phyloP scores from a whole-genome alignment of 1,140 invertebrate genomes.

The Solen grandis region DNA sequence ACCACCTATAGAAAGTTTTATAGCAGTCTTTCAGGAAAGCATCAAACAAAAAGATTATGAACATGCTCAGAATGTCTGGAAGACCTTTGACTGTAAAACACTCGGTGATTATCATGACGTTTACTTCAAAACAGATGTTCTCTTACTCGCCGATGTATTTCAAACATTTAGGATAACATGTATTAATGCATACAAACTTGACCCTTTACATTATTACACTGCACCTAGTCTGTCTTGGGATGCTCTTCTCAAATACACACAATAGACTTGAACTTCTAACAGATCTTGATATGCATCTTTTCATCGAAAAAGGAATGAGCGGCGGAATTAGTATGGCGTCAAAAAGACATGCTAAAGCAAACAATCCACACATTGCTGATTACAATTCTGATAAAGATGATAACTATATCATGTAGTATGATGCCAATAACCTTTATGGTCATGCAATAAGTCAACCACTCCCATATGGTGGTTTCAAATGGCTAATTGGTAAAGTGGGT shows the following conservation, averaged over 20 bases:
- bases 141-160: no score
- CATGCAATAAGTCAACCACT: constrained; percentile 39
- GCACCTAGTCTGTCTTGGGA: constrained; percentile 62
- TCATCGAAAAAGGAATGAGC: no score
- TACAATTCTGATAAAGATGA: constrained; percentile 44
- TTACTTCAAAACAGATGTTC: no score
- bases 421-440: no score
- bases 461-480: constrained; percentile 31
- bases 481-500: no score
- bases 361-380: constrained; percentile 59
- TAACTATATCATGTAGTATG: constrained; percentile 59
- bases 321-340: no score
- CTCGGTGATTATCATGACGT: constrained; percentile 79
- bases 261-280: constrained; percentile 63
- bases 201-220: constrained; percentile 57
- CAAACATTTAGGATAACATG: no score
- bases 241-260: constrained; percentile 52
- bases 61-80: constrained; percentile 61
- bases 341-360: constrained; percentile 62
- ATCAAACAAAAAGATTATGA: constrained; percentile 52
- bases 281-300: constrained; percentile 63
- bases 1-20: constrained; percentile 66
- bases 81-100: constrained; percentile 72
- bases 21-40: constrained; percentile 47
- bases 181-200: constrained; percentile 58